Evolutionary conservation across 2,113 vertebrate species (phyloP), one percentile per base, ranked within the genome.

Genomic region (Hoplias malabaricus): DNA sequence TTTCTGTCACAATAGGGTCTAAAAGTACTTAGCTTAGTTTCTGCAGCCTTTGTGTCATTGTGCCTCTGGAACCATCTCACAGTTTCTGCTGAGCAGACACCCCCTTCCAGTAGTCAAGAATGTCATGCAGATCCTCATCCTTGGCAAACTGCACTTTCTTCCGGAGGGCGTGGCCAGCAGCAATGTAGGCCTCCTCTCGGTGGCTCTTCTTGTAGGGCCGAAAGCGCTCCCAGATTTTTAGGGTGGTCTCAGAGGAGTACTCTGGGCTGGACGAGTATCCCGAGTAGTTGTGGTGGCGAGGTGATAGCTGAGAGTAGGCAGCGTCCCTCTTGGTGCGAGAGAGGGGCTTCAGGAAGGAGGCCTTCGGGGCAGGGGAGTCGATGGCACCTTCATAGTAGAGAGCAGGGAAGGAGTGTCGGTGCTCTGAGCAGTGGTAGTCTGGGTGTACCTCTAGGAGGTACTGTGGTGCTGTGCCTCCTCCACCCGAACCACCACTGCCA

Each of bases 61-160:
- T 67, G 53, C 29, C 78, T 50, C 57, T 56, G 69, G 8, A 53
- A n/a, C 34, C 2, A 19, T 23, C 43, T 98, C 92, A 99, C 95
- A 99, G 93, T 95, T 99, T 99, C 90, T 99, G 98, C 90, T 99
- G 98, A 82, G 97, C 98, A 42, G 98, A 99, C 84, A 99, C 97
- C 50, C 96, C 98, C 87, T 99, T 99, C 98, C 98, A 99, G 88
- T 98, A 99, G 93, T 99, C 98, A 81, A 99, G 94, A 90, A 99
- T 99, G 92, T 99, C 97, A 75, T 99, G 98, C 88, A 99, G 95
- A 90, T 99, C 98, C 92, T 99, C 98, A 0, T 99, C 97, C 92
- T 99, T 98, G 76, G 98, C 98, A 85, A 99, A 99, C 87, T 99
- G 97, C 86, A 99, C 97, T 90, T 99, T 99, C 93, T 98, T 99